Base-by-base conservation (phyloP, 2,113 vertebrate species). In the Aix galericulata region DNA sequence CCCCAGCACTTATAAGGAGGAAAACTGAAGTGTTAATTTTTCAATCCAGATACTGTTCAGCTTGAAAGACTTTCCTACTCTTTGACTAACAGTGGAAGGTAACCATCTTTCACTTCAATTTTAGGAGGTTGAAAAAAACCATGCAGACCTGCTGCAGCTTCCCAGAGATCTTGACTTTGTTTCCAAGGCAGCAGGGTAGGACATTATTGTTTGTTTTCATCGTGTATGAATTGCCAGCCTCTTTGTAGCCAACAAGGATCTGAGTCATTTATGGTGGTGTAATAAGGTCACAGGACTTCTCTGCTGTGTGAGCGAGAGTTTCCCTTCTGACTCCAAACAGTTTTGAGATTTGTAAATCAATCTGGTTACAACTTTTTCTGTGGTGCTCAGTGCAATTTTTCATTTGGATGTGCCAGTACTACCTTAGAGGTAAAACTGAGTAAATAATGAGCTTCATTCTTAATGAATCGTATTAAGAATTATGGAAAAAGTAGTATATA, bases 181-280 rank as follows among this genome's bases (percentile, higher is more conserved):
- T 96, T 97, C 99, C 89, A 98, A 97, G 96, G 99, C 99, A 21
- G 99, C 99, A 3, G 99, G 99, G 99, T 99, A 98, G 40, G 97
- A 82, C 63, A 4, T 77, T 42, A 67, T 78, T 92, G 44, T 86
- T 89, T 95, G 77, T 7, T 81, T 94, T 52, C 95, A 72, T 88
- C 56, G 46, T 64, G 52, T 90, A 62, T 55, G 62, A 89, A 82
- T 95, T 88, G 67, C 86, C 55, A 94, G 31, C 38, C 64, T 89
- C 82, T 92, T 89, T 79, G 87, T 82, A 82, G 50, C 55, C 34
- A 56, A 42, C 32, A 44, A 72, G 62, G 48, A 91, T 67, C 78
- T 91, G 89, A 97, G 67, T 95, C 86, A 95, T 85, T 95, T 82
- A 85, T 58, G 22, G 27, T 59, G 36, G 14, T 87, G 17, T 95